phyloP scores from a whole-genome alignment of 2,113 vertebrate genomes.

The Zeus faber region DNA sequence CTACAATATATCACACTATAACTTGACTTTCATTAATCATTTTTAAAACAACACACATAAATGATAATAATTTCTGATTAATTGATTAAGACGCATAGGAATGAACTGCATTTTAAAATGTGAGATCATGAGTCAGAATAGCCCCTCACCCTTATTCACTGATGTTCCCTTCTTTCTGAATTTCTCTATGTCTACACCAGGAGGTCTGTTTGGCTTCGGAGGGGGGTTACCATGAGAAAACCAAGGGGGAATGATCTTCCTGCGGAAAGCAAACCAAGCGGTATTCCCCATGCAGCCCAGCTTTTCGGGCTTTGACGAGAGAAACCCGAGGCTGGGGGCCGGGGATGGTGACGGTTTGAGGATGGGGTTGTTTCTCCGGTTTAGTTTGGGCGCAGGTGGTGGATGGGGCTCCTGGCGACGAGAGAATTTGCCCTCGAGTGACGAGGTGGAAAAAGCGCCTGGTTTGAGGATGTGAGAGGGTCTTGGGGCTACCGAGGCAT shows the following conservation, averaged over 20 bases:
- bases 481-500: background rate
- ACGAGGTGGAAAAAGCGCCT: background rate
- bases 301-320: too few relatives aligned
- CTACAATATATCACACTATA: too few relatives aligned
- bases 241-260: slow-evolving; percentile 50
- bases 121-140: background rate
- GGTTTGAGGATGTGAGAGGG: background rate
- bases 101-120: too few relatives aligned
- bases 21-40: too few relatives aligned
- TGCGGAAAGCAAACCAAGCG: slow-evolving; percentile 23
- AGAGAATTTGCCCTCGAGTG: background rate
- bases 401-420: background rate
- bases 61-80: too few relatives aligned
- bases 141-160: slow-evolving; percentile 17
- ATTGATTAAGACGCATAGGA: too few relatives aligned
- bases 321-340: too few relatives aligned
- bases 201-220: slow-evolving; percentile 75
- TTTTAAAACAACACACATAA: too few relatives aligned
- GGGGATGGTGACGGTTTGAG: background rate
- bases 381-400: background rate
- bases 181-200: slow-evolving; percentile 59
- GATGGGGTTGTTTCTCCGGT: background rate
- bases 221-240: slow-evolving; percentile 66
- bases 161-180: slow-evolving; percentile 36
- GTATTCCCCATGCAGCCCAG: background rate